Percentiles rank a stretch among this genome's conserved stretches.
Evolutionary conservation across 2,888 invertebrate species (phyloP).

Genomic region (Lobophora halterata): DNA sequence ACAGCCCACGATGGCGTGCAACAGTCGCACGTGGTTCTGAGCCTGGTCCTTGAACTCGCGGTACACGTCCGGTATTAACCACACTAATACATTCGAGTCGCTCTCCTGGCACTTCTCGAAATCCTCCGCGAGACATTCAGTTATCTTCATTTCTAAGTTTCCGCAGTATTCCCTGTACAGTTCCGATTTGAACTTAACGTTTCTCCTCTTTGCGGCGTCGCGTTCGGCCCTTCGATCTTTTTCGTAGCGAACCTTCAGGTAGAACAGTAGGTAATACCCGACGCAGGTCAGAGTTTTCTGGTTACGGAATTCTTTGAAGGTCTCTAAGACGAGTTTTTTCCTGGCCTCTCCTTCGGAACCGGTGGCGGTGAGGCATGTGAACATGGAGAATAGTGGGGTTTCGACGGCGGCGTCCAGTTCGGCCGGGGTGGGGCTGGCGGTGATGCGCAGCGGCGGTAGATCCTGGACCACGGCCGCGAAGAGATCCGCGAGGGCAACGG

Average conservation of each 20-base stretch:
- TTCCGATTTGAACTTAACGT: conserved; percentile 88
- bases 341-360: conserved; percentile 84
- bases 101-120: conserved; percentile 93
- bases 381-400: conserved; percentile 92
- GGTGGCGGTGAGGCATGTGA: conserved; percentile 88
- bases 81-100: conserved; percentile 93
- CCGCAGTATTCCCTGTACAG: conserved; percentile 95
- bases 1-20: conserved; percentile 94
- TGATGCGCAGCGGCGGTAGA: conserved; percentile 71
- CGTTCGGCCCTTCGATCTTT: conserved; percentile 68
- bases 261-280: conserved; percentile 94
- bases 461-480: conserved; percentile 75
- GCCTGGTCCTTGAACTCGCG: conserved; percentile 93
- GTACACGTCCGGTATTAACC: conserved; percentile 95
- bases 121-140: conserved; percentile 88
- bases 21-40: conserved; percentile 92
- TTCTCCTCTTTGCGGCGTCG: conserved; percentile 76
- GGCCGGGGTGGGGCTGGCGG: conserved; percentile 69
- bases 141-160: conserved; percentile 87
- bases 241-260: conserved; percentile 88
- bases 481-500: conserved; percentile 67
- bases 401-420: conserved; percentile 85
- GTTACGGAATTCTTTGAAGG: conserved; percentile 89
- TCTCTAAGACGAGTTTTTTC: conserved; percentile 88
- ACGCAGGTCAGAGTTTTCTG: conserved; percentile 84